Evolutionary conservation across 2,797 vertebrate species (phyloP), one percentile per base, ranked within the genome.

Genomic region (Tadarida brasiliensis): DNA sequence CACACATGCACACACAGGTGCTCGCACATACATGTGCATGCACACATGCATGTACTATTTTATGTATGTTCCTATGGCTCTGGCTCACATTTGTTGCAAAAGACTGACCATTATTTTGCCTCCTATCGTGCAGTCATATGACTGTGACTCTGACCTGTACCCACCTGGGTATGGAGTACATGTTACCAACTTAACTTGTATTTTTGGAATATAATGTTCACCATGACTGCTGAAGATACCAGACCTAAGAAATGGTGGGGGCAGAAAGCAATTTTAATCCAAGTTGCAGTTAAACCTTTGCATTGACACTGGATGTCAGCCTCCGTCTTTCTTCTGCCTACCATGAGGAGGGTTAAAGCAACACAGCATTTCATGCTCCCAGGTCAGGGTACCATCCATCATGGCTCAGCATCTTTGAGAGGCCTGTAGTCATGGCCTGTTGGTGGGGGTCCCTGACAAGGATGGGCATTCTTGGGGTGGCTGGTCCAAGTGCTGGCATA

Each of bases 261-360:
- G 15, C 47, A 67, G n/a, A 56, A 67, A 71, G 24, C 33, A 54
- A n/a, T 74, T 90, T 84, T 80, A 73, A 33, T 67, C 56, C 35
- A 57, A 92, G 30, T 88, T 83, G 39, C 24, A 44, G 11, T 81
- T 73, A 67, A 96, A 57, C 30, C 56, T 91, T 78, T 83, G 33
- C 33, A 7, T 44, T 78, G 77, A 51, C 26, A 5, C 22, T 15
- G 44, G 78, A 44, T n/a, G 28, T 68, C 33, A 57, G n/a, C 35
- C 16, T 92, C 24, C 12, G 26, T 35, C 19, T 65, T 63, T 88
- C 47, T 61, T 71, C 22, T n/a, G 11, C 5, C 51, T 12, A 19
- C 8, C 22, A 30, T 8, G n/a, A 74, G 30, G 11, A 92, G 20
- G 51, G 33, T 30, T 47, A 76, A 76, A 84, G 54, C 51, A 49